Evolutionary conservation across 2,113 vertebrate species (phyloP).

Genomic region (Sinocyclocheilus maitianheensis): DNA sequence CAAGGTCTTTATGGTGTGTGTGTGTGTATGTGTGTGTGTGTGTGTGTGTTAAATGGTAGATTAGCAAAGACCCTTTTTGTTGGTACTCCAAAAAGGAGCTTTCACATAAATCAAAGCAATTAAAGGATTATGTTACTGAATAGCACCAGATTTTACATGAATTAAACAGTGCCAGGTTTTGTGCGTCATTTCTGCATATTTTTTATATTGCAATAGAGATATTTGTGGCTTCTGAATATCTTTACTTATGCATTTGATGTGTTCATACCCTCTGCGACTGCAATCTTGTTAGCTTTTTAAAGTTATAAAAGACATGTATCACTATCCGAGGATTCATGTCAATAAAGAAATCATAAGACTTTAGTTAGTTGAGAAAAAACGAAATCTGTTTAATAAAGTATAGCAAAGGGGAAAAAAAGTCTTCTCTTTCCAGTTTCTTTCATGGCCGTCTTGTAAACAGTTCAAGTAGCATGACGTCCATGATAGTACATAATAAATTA

Average conservation of each 20-base stretch:
- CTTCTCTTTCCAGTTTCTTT: not conserved
- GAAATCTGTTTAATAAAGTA: not conserved
- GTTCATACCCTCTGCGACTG: not conserved
- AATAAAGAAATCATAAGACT: not conserved
- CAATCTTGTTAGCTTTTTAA: conserved; percentile 24
- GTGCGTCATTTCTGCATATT: conserved; percentile 33
- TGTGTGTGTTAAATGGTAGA: conserved; percentile 59
- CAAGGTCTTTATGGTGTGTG: conserved; percentile 46
- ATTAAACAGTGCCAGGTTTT: conserved; percentile 49
- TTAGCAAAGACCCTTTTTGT: conserved; percentile 51
- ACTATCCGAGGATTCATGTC: conserved; percentile 6
- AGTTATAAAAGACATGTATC: not conserved
- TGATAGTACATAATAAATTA: not conserved
- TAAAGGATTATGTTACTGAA: conserved; percentile 69
- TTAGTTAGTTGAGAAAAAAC: not conserved
- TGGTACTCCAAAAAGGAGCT: conserved; percentile 52
- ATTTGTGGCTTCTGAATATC: conserved; percentile 15
- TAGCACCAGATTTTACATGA: conserved; percentile 63
- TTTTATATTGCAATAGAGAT: conserved; percentile 23
- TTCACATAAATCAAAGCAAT: conserved; percentile 73
- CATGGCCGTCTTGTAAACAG: not conserved
- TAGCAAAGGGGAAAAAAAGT: not conserved
- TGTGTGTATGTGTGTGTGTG: conserved; percentile 44
- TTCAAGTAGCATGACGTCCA: not conserved
- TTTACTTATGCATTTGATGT: conserved; percentile 6